phyloP scores from a whole-genome alignment of 1,140 invertebrate genomes.

The Trissolcus basalis region DNA sequence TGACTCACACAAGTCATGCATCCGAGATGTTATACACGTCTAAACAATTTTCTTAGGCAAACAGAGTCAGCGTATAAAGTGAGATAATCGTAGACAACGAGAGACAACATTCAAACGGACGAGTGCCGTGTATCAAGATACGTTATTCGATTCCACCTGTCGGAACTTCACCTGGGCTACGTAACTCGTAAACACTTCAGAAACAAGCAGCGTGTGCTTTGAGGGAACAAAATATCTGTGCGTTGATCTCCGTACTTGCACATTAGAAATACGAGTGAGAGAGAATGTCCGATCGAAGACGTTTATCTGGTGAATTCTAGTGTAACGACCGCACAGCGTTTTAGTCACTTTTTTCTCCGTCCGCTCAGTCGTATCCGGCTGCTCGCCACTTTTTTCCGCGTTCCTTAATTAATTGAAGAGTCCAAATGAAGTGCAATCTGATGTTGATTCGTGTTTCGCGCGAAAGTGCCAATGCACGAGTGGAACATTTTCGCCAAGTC shows the following conservation, averaged over 20 bases:
- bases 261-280: slow-evolving; percentile 46
- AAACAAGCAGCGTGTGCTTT: slow-evolving; percentile 44
- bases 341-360: slow-evolving; percentile 7
- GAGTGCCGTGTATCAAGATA: slow-evolving; percentile 48
- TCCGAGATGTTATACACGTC: slow-evolving; percentile 30
- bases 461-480: slow-evolving; percentile 6
- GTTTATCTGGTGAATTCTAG: slow-evolving; percentile 32
- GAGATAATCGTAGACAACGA: slow-evolving; percentile 45
- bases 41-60: slow-evolving; percentile 47
- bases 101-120: slow-evolving; percentile 48
- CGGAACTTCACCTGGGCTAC: slow-evolving; percentile 52
- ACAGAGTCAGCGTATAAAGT: slow-evolving; percentile 32
- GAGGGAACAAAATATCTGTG: slow-evolving; percentile 43
- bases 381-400: slow-evolving; percentile 28
- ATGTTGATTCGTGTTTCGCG: slow-evolving; percentile 16
- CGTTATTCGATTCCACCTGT: slow-evolving; percentile 57
- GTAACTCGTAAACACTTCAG: slow-evolving; percentile 55
- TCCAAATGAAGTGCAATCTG: slow-evolving; percentile 30
- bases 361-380: slow-evolving; percentile 9
- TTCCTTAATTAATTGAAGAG: slow-evolving; percentile 43
- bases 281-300: slow-evolving; percentile 34
- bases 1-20: slow-evolving; percentile 4
- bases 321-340: slow-evolving; percentile 21
- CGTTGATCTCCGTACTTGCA: slow-evolving; percentile 36
- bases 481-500: slow-evolving; percentile 22